These are phyloP conservation scores for Caenorhabditis elegans DNA, from an alignment of 1,140 invertebrate species.

Conservation along the genomic window DNA sequence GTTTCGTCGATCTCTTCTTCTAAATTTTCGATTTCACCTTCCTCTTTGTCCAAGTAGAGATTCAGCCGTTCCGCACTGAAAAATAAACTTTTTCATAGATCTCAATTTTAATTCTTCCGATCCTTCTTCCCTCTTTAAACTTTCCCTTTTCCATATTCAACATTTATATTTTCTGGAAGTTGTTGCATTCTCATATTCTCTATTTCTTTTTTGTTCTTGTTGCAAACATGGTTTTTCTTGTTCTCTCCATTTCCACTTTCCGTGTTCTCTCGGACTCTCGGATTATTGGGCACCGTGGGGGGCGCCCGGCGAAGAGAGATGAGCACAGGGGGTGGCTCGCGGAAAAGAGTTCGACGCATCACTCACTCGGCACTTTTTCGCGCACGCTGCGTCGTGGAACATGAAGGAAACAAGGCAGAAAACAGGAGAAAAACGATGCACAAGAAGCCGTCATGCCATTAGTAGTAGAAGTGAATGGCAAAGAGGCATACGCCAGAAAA, in stretches of 20 bases:
- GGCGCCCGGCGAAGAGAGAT: constrained; percentile 8
- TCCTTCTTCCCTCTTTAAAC: background rate
- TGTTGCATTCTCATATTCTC: background rate
- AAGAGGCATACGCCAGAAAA: background rate
- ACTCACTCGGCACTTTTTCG: constrained; percentile 25
- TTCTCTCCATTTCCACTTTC: background rate
- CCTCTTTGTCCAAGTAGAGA: constrained; percentile 31
- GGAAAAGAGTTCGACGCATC: constrained; percentile 32
- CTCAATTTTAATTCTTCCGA: background rate
- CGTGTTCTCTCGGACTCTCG: background rate
- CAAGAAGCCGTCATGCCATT: background rate
- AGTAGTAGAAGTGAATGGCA: constrained; percentile 21
- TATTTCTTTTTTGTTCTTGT: background rate
- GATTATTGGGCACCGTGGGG: constrained; percentile 16
- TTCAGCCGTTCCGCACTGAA: constrained; percentile 33
- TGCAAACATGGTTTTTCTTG: background rate
- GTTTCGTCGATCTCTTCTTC: constrained; percentile 22
- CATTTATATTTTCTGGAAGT: background rate
- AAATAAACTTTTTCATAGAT: background rate
- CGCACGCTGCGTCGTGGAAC: background rate
- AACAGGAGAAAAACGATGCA: background rate
- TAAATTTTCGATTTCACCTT: constrained; percentile 32
- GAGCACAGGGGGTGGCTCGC: background rate
- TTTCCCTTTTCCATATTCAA: background rate
- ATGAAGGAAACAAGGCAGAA: background rate